These are phyloP conservation scores for Zaprionus lineosus DNA, from an alignment of 2,888 invertebrate genomes.

Conservation along the genomic window DNA sequence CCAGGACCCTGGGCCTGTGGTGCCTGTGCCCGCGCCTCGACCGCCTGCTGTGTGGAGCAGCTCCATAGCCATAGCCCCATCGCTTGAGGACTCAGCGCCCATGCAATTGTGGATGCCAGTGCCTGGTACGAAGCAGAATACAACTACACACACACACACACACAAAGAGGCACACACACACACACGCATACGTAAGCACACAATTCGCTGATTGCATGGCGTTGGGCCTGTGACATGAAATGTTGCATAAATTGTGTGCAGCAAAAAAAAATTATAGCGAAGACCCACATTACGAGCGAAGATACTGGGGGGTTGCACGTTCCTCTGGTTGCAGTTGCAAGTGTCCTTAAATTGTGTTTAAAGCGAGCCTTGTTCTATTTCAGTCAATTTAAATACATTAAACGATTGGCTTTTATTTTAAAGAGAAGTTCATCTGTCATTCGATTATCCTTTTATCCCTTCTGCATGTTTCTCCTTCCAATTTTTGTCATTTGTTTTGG, in stretches of 20 bases:
- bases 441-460: slow-evolving; percentile 2
- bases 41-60: slow-evolving; percentile 32
- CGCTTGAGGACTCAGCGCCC: slow-evolving; percentile 21
- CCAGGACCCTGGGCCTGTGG: too few relatives aligned
- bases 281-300: slow-evolving; percentile 8
- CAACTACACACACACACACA: slow-evolving; percentile 1
- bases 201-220: slow-evolving; percentile 44
- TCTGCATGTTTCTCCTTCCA: too few relatives aligned
- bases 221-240: slow-evolving; percentile 25
- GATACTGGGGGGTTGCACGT: not conserved
- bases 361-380: not conserved
- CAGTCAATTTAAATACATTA: not conserved
- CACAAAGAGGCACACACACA: slow-evolving; percentile 1
- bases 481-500: not conserved
- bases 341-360: slow-evolving; percentile 10
- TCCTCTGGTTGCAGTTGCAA: not conserved
- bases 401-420: not conserved
- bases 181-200: not conserved
- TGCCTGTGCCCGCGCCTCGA: not conserved
- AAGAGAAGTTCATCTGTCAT: slow-evolving; percentile 17
- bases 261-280: slow-evolving; percentile 30
- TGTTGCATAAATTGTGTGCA: slow-evolving; percentile 56
- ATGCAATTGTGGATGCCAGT: slow-evolving; percentile 43
- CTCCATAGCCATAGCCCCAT: too few relatives aligned
- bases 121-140: slow-evolving; percentile 51